Evolutionary conservation across 1,140 invertebrate species (phyloP).

Genomic region (honey bee (Apis mellifera)): Amel_HAv3.1 CM009932.2:13004001-13004500

Average conservation of each 20-base stretch:
- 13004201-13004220: constrained; percentile 3
- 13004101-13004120: background rate
- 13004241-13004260: background rate
- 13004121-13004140: constrained; percentile 5
- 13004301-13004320: background rate
- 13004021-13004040: too few relatives aligned
- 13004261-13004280: background rate
- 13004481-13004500: background rate
- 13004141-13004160: constrained; percentile 24
- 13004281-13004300: background rate
- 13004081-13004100: background rate
- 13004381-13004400: background rate
- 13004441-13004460: background rate
- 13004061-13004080: background rate
- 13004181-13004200: constrained; percentile 1
- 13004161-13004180: background rate
- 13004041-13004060: too few relatives aligned
- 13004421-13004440: background rate
- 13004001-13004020: too few relatives aligned
- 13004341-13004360: too few relatives aligned
- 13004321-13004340: background rate
- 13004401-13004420: background rate
- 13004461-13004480: background rate
- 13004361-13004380: too few relatives aligned
- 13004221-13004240: constrained; percentile 5